Base-by-base conservation (phyloP, 2,113 vertebrate species). In the Piaya cayana region DNA sequence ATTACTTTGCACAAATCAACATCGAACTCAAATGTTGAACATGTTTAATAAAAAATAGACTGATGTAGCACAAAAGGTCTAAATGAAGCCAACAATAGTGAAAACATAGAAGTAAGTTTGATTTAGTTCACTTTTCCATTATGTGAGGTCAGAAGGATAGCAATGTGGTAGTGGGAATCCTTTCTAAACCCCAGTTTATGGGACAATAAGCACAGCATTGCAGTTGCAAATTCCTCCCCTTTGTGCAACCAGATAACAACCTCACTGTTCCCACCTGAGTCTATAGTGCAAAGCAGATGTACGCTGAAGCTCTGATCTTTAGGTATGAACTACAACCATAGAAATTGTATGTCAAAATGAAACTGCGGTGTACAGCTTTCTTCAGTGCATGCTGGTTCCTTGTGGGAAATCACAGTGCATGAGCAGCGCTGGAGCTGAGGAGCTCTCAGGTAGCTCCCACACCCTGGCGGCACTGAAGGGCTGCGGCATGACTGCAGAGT, bases 251-350 rank as follows among this genome's bases (percentile, higher is more conserved):
- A 74, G 43, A 32, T 6, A 42, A 47, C 50, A 45, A 85, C 21
- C 20, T 49, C 1, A 0, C 45, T 32, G 39, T 7, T 59, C 34
- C 29, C 2, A 2, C 20, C 60, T 29, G 23, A 2, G 0, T 7
- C 53, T 30, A 20, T 21, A 47, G 27, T 2, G 6, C n/a, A 34
- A 82, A 34, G 11, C 43, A 72, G 37, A 49, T 25, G 53, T 23
- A 59, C 18, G 39, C 45, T 23, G 32, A 25, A 74, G 32, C 32
- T 36, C 60, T 30, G 15, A 74, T 25, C 12, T 21, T 65, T 15
- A 82, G 27, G 15, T 16, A 50, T 4, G 13, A 78, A 59, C 37
- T 59, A 64, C 1, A 4, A 64, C 0, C 1, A 5, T 60, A 50
- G 49, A 45, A 81, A 39, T 23, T 11, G 25, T 32, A 17, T 6